phyloP scores from a whole-genome alignment of 2,888 invertebrate species.

The Oeneis ivallda region DNA sequence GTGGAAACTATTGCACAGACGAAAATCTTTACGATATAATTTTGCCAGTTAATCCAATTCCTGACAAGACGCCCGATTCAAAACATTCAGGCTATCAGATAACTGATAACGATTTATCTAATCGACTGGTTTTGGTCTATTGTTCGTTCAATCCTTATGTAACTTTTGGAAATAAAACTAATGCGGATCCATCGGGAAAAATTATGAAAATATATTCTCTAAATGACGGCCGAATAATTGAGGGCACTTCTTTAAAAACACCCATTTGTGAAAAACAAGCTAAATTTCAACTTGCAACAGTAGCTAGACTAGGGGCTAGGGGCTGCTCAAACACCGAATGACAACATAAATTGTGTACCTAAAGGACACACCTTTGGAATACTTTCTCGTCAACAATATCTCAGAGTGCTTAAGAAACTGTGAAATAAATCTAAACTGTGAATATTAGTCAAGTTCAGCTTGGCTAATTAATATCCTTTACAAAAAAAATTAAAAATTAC shows the following conservation, averaged over 20 bases:
- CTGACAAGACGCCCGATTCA: conserved; percentile 56
- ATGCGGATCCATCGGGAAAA: conserved; percentile 22
- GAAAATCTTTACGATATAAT: conserved; percentile 62
- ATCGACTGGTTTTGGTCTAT: conserved; percentile 60
- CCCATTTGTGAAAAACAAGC: conserved; percentile 65
- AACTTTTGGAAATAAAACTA: conserved; percentile 62
- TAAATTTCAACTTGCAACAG: conserved; percentile 57
- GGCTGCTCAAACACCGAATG: conserved; percentile 67
- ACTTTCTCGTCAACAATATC: conserved; percentile 62
- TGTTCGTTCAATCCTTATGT: conserved; percentile 62
- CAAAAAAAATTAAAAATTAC: too few relatives aligned
- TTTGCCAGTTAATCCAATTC: conserved; percentile 59
- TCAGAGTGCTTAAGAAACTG: conserved; percentile 67
- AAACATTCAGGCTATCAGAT: conserved; percentile 54
- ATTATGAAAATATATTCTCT: conserved; percentile 63
- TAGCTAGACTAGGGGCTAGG: conserved; percentile 68
- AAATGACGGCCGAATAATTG: conserved; percentile 56
- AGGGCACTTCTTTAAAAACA: conserved; percentile 59
- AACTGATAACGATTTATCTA: too few relatives aligned
- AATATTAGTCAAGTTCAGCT: too few relatives aligned
- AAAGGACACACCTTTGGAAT: conserved; percentile 72
- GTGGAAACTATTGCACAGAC: conserved; percentile 51
- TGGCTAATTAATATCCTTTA: too few relatives aligned
- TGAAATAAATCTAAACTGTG: conserved; percentile 56
- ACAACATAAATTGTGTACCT: conserved; percentile 71